Evolutionary conservation across 1,140 invertebrate species (phyloP), one percentile per base, ranked within the genome.

Genomic region (Macrobrachium rosenbergii): DNA sequence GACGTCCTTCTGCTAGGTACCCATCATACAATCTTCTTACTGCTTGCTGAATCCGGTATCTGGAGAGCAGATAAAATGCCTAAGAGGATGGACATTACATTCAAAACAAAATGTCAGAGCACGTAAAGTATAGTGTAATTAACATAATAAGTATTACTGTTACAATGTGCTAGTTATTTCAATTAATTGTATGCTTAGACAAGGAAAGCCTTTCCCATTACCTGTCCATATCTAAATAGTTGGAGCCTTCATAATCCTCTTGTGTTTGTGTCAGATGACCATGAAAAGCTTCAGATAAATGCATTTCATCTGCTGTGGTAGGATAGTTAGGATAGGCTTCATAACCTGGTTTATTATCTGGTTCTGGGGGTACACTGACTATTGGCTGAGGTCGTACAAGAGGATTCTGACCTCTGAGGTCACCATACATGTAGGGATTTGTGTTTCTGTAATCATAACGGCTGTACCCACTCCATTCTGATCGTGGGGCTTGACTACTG

Each of bases 141-240:
- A 37, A 37, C 52, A 52, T 52, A 52, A 52, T 37, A 52, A 10
- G 52, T 52, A 12, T 12, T 52, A 5, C 52, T 52, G 52, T 52
- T 10, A 52, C 52, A 52, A 5, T 52, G 52, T 52, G 52, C 52
- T 52, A 52, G 7, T 52, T 52, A 52, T 10, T 52, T 52, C 52
- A 52, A 10, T 52, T 52, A 2, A 52, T 52, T 52, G 7, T 8
- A 52, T 52, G 7, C 52, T 52, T 52, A 12, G 6, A 2, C 2
- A 10, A 10, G 7, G 45, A 62, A 80, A 37, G 21, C 59, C 23
- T n/a, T 52, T 69, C 45, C 72, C 3, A 37, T 81, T 81, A 89
- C 89, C 89, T 88, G 86, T 89, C 89, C 89, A 89, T 89, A 52
- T 89, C 89, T 12, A 89, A 78, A 73, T 88, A 89, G 5, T 83